Base-by-base conservation (phyloP, 2,113 vertebrate genomes). In the Phalacrocorax aristotelis region DNA sequence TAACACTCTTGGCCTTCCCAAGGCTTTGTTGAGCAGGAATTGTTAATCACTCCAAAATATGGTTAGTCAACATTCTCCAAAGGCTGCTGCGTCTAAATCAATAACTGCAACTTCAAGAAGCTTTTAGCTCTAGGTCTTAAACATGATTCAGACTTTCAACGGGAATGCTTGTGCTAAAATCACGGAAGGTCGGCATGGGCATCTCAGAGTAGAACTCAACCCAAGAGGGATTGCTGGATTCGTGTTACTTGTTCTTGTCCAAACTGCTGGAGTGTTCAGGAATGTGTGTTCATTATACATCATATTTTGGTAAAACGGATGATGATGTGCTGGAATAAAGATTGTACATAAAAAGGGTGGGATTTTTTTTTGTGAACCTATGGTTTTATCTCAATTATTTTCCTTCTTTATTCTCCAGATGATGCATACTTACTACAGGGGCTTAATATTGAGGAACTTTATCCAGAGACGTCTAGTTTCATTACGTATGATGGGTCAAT, bases 401-500 rank as follows among this genome's bases (percentile, higher is more conserved):
- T 79, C 15, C 38, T 71, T 16, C 30, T 96, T 88, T 95, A 29
- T 81, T 94, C 69, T 97, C 83, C 92, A 99, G 99, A 99, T 97
- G 99, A 99, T 97, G 99, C 99, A 10, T 99, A 99, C 97, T 98
- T 99, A 97, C 98, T 99, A 97, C 99, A 99, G 72, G 99, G 99
- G 97, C 98, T 99, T 96, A 99, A 99, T 96, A 99, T 99, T 74
- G 99, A 99, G 95, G 99, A 99, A 94, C 98, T 99, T 40, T 99
- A 99, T 97, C 99, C 99, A 17, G 99, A 99, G 95, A 99, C 99
- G 1, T 98, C 98, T 93, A 99, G 99, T 97, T 99, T 99, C 95
- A 99, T 99, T 96, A 99, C 99, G 0, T 99, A 99, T 2, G 99
- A 99, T 72, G 99, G 99, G 78, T 99, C 99, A 0, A 99, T 99